Conservation (phyloP, 2,113 vertebrate genomes). For the Cynoglossus semilaevis region DNA sequence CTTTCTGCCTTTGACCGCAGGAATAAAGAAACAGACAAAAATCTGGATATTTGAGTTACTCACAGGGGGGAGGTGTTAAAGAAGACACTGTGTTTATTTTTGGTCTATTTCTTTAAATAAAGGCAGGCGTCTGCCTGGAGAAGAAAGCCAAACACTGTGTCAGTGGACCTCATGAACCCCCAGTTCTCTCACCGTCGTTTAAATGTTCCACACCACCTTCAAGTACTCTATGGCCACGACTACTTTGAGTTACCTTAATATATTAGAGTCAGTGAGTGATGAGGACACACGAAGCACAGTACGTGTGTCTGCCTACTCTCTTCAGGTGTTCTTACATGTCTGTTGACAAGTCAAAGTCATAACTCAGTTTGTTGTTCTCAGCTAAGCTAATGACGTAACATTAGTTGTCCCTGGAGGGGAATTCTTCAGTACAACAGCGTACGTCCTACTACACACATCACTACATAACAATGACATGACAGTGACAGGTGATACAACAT, state of each 20-base stretch:
- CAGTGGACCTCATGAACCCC: too few relatives aligned
- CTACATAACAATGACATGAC: background rate
- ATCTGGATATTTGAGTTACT: conserved; percentile 47
- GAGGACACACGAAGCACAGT: background rate
- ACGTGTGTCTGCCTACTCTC: background rate
- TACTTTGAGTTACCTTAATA: too few relatives aligned
- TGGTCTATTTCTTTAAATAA: conserved; percentile 13
- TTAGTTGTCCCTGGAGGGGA: background rate
- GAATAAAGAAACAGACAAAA: conserved; percentile 11
- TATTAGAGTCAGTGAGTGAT: background rate
- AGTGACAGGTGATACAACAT: background rate
- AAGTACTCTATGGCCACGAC: too few relatives aligned
- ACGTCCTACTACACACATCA: background rate
- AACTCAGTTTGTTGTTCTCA: background rate
- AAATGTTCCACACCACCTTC: too few relatives aligned
- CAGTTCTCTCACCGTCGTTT: too few relatives aligned
- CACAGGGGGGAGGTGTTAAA: conserved; percentile 44
- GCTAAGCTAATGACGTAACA: background rate
- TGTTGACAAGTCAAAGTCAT: background rate
- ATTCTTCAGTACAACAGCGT: background rate
- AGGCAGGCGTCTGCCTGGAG: background rate
- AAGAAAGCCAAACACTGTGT: too few relatives aligned
- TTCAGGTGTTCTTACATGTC: background rate
- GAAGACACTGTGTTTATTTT: conserved; percentile 53
- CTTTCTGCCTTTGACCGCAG: conserved; percentile 19